phyloP scores from a whole-genome alignment of 2,113 vertebrate species.

The Suricata suricatta region DNA sequence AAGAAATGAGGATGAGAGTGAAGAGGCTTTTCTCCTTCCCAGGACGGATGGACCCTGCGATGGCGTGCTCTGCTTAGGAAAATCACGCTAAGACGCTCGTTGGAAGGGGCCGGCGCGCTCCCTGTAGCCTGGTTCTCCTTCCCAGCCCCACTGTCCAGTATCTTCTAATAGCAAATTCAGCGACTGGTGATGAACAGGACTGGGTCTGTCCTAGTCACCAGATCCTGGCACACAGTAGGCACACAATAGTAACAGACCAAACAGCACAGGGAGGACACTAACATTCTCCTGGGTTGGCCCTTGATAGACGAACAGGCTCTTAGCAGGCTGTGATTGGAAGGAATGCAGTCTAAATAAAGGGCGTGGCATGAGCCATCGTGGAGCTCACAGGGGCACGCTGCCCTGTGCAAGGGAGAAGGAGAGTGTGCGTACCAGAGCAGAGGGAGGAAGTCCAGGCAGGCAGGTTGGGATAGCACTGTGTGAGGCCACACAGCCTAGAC shows the following conservation, averaged over 20 bases:
- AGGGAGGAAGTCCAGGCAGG: too few relatives aligned
- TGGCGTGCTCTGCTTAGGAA: rapidly evolving
- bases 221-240: background rate
- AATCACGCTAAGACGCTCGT: rapidly evolving
- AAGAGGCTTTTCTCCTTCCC: background rate
- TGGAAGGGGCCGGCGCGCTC: rapidly evolving
- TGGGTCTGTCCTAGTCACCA: background rate
- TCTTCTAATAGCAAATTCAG: background rate
- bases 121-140: background rate
- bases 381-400: rapidly evolving
- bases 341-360: background rate
- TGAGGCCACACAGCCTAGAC: background rate
- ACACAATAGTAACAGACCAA: background rate
- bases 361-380: rapidly evolving
- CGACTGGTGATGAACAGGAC: background rate
- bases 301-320: background rate
- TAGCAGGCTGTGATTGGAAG: background rate
- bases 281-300: background rate
- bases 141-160: rapidly evolving
- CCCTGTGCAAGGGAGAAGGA: rapidly evolving
- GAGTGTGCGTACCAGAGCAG: rapidly evolving
- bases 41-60: rapidly evolving
- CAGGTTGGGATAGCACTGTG: rapidly evolving
- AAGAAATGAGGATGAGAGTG: background rate
- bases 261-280: rapidly evolving